Percentiles rank a stretch among this genome's conserved stretches.
Conservation (phyloP, 2,797 vertebrate species). For the Tiaroga cobitis region DNA sequence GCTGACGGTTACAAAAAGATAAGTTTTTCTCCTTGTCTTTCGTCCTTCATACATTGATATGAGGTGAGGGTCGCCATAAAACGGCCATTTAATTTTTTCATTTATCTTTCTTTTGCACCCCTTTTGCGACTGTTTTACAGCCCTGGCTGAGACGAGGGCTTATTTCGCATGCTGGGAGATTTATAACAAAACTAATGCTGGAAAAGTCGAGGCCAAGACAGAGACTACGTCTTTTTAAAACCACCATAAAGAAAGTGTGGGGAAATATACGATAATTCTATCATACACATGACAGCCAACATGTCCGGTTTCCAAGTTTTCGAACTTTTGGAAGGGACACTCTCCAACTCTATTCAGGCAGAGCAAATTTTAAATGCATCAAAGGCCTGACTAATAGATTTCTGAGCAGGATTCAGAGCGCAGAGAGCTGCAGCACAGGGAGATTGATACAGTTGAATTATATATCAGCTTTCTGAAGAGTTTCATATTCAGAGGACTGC, state of each 20-base stretch:
- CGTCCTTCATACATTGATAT: slow-evolving; percentile 70
- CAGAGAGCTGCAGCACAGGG: slow-evolving; percentile 48
- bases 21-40: slow-evolving; percentile 60
- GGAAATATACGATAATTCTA: neutral
- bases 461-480: slow-evolving; percentile 60
- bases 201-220: slow-evolving; percentile 49
- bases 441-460: slow-evolving; percentile 65
- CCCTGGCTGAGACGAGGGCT: slow-evolving; percentile 71
- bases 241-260: neutral
- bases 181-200: slow-evolving; percentile 70
- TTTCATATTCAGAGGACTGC: slow-evolving; percentile 73
- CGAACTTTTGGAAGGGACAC: slow-evolving; percentile 70
- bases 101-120: slow-evolving; percentile 67
- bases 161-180: slow-evolving; percentile 77
- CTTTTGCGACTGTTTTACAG: slow-evolving; percentile 74
- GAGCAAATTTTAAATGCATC: slow-evolving; percentile 76
- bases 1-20: slow-evolving; percentile 45
- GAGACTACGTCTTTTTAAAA: slow-evolving; percentile 23
- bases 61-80: slow-evolving; percentile 71
- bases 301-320: slow-evolving; percentile 38
- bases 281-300: neutral
- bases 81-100: slow-evolving; percentile 74
- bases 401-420: slow-evolving; percentile 56
- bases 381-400: slow-evolving; percentile 70
- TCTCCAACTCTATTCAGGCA: slow-evolving; percentile 75